Percentiles rank a stretch among this genome's conserved stretches.
Evolutionary conservation across 2,888 invertebrate genomes (phyloP).

Genomic region (Lasius fuliginosus): DNA sequence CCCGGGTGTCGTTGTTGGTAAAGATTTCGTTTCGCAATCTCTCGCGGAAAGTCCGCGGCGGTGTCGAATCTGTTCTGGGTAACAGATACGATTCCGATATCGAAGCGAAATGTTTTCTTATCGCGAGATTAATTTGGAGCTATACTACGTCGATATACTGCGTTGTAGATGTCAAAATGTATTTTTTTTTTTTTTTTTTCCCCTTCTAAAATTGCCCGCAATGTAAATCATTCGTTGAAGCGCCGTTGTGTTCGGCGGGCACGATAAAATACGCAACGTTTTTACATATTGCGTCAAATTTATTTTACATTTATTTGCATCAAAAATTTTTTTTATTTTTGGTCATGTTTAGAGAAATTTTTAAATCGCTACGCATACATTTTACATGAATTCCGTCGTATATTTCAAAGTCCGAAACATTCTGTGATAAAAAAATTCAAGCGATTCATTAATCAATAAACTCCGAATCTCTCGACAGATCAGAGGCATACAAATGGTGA

Average conservation of each 20-base stretch:
- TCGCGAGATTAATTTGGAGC: slow-evolving; percentile 37
- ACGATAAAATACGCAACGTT: slow-evolving; percentile 48
- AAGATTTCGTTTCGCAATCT: slow-evolving; percentile 32
- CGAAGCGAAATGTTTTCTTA: slow-evolving; percentile 42
- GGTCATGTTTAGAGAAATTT: slow-evolving; percentile 31
- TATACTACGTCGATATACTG: not conserved
- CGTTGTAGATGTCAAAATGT: slow-evolving; percentile 20
- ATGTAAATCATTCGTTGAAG: slow-evolving; percentile 54
- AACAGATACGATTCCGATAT: slow-evolving; percentile 38
- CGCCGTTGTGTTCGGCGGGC: slow-evolving; percentile 26
- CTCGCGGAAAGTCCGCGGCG: not conserved
- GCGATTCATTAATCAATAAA: slow-evolving; percentile 32
- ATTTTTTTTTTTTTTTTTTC: slow-evolving; percentile 13
- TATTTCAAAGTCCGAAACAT: slow-evolving; percentile 41
- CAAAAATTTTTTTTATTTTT: slow-evolving; percentile 39
- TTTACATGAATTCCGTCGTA: slow-evolving; percentile 41
- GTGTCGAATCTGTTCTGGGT: not conserved
- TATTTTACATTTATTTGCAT: slow-evolving; percentile 53
- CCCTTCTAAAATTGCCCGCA: slow-evolving; percentile 44
- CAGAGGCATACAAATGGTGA: not conserved
- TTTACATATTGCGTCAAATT: slow-evolving; percentile 57
- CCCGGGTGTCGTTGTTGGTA: not conserved
- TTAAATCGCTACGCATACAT: slow-evolving; percentile 24
- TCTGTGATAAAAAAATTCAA: slow-evolving; percentile 32
- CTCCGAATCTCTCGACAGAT: slow-evolving; percentile 15